phyloP scores from a whole-genome alignment of 2,888 invertebrate genomes.

The Lacanobia wlatinum region DNA sequence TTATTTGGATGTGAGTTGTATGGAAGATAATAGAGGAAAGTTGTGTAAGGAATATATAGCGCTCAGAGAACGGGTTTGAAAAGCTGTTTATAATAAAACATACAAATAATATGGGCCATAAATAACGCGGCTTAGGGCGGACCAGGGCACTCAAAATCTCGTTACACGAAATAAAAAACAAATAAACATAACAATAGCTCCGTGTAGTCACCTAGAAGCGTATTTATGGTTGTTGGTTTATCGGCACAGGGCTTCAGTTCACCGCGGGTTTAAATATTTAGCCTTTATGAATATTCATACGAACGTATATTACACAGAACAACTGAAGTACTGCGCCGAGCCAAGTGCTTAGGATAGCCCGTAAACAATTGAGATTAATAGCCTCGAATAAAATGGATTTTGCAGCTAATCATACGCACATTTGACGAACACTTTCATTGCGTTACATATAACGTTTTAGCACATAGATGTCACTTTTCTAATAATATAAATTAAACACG shows the following conservation, averaged over 20 bases:
- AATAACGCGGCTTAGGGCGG: constrained; percentile 88
- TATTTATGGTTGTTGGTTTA: constrained; percentile 80
- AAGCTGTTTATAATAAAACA: constrained; percentile 79
- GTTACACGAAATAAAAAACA: constrained; percentile 84
- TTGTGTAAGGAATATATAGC: constrained; percentile 82
- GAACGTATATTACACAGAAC: constrained; percentile 33
- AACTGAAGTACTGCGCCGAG: constrained; percentile 80
- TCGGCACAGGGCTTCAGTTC: constrained; percentile 82
- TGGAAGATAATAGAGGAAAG: constrained; percentile 82
- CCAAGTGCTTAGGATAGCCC: constrained; percentile 84
- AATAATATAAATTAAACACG: constrained; percentile 84
- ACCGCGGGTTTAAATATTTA: constrained; percentile 37
- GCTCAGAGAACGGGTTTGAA: constrained; percentile 80
- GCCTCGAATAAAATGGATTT: constrained; percentile 81
- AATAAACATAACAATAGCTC: constrained; percentile 87
- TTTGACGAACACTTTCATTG: constrained; percentile 88
- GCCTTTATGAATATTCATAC: constrained; percentile 42
- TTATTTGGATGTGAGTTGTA: constrained; percentile 78
- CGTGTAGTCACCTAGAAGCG: constrained; percentile 90
- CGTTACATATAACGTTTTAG: constrained; percentile 91
- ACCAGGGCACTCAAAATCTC: constrained; percentile 82
- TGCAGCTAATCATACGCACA: constrained; percentile 88
- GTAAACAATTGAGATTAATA: constrained; percentile 79
- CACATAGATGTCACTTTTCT: constrained; percentile 86
- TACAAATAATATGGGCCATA: constrained; percentile 84